Evolutionary conservation across 2,888 invertebrate species (phyloP).

Genomic region (Myopa testacea): DNA sequence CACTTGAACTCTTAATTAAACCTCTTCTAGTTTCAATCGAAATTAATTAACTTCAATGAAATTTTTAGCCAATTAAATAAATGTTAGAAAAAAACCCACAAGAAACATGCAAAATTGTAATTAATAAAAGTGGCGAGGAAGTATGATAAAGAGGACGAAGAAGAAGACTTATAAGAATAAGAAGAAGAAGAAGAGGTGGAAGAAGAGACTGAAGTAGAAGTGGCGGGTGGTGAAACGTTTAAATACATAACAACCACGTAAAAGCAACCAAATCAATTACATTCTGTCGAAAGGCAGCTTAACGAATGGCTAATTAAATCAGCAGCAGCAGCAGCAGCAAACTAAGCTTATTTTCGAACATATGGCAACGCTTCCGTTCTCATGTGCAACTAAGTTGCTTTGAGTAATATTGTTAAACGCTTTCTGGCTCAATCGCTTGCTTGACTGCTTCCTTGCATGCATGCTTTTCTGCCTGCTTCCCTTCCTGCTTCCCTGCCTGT

Average conservation of each 20-base stretch:
- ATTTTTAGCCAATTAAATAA: background rate
- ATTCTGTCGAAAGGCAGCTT: constrained; percentile 10
- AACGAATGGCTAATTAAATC: constrained; percentile 11
- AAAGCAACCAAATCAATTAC: constrained; percentile 10
- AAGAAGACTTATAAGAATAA: background rate
- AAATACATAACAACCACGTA: background rate
- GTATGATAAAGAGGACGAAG: background rate
- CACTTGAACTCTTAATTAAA: constrained; percentile 1
- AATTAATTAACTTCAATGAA: background rate
- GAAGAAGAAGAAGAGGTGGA: background rate
- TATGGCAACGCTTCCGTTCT: constrained; percentile 19
- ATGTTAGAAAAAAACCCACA: too few relatives aligned
- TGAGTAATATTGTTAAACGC: constrained; percentile 13
- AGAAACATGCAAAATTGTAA: constrained; percentile 3
- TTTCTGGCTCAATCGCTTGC: background rate
- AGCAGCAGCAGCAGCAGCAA: constrained; percentile 4
- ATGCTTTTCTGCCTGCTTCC: background rate
- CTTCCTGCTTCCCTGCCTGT: background rate
- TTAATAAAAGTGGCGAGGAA: background rate
- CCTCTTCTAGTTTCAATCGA: background rate
- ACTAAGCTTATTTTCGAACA: constrained; percentile 17
- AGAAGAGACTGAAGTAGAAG: background rate
- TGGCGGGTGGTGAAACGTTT: background rate
- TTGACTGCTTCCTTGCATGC: background rate
- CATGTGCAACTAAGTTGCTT: background rate